Base-by-base conservation (phyloP, 2,113 vertebrate species). In the Anolis carolinensis region DNA sequence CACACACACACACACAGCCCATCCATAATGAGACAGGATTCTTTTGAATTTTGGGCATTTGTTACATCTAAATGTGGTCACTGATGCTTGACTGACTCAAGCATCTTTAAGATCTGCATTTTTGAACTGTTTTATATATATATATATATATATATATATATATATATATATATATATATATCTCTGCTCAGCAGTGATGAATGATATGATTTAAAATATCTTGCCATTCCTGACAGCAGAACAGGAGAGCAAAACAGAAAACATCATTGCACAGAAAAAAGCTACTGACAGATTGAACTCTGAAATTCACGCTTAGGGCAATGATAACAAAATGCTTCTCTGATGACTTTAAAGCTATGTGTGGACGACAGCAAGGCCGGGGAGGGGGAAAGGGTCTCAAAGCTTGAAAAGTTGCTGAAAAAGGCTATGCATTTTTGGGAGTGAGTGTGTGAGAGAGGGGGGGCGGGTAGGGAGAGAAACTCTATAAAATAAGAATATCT, bases 261-360 rank as follows among this genome's bases (percentile, higher is more conserved):
- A 84, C 39, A 39, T 63, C 71, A 65, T n/a, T 65, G 73, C 85
- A 81, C 9, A 67, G 21, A 65, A 73, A 50, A 81, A 85, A 77
- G 21, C 48, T 74, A 79, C 80, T 21, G 39, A n/a, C 52, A 81
- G 55, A 34, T 36, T 62, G 14, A 81, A 65, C 55, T 65, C 78
- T 59, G 55, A 59, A 59, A 81, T 81, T 81, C 30, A 74, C 74
- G 79, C 79, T 67, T 39, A 73, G 23, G 78, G 55, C 79, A 63
- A 63, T 72, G 67, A 36, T 86, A 86, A 81, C 78, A 84, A 76
- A 77, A 84, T 84, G 73, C 32, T 67, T 77, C 62, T 84, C 63
- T 84, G 82, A 76, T 84, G 27, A n/a, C n/a, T 86, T 86, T 34
- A 80, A 80, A 73, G 70, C 70, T 34, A 11, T 18, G 25, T 14